Base-by-base conservation (phyloP, 1,140 invertebrate genomes). In the Drosophila littoralis region DNA sequence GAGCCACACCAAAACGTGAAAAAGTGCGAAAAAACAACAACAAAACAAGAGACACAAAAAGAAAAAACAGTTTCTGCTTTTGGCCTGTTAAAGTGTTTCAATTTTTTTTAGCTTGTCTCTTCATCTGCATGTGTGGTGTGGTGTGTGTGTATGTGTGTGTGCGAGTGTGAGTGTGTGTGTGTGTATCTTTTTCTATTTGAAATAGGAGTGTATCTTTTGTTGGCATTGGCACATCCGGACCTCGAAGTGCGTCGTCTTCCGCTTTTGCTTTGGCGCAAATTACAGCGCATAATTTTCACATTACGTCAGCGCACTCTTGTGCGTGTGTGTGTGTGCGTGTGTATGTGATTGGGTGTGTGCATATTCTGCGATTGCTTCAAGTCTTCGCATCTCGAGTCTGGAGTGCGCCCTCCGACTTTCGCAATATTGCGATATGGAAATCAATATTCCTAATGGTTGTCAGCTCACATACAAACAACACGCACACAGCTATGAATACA, bases 281-380 rank as follows among this genome's bases (percentile, higher is more conserved):
- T 86, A 86, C 83, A 77, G 65, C 83, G 83, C 83, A 86, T 86
- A 86, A 86, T 86, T 88, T 86, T 83, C 83, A 74, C 83, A 86
- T 86, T 86, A 86, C 83, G 83, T 86, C 83, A 86, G 79, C 72
- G 76, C 68, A 73, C 72, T 85, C 17, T 46, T 66, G 40, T 42
- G 13, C 48, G 51, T 80, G 51, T 48, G 46, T 54, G 42, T 57
- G 28, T 42, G 6, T 45, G 52, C 32, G 35, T 67, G 46, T 59
- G 55, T 58, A 15, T 70, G 33, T 67, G 63, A 52, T 22, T 50
- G 57, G 75, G 40, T 60, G 43, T 43, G 57, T 66, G 46, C 45
- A 38, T 69, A 67, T 71, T 35, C 66, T 72, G 63, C 48, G 54
- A 69, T 73, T 73, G 79, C 68, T 58, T 59, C 50, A 36, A 57